Evolutionary conservation across 2,113 vertebrate species (phyloP).

Genomic region (Pelmatolapia mariae): DNA sequence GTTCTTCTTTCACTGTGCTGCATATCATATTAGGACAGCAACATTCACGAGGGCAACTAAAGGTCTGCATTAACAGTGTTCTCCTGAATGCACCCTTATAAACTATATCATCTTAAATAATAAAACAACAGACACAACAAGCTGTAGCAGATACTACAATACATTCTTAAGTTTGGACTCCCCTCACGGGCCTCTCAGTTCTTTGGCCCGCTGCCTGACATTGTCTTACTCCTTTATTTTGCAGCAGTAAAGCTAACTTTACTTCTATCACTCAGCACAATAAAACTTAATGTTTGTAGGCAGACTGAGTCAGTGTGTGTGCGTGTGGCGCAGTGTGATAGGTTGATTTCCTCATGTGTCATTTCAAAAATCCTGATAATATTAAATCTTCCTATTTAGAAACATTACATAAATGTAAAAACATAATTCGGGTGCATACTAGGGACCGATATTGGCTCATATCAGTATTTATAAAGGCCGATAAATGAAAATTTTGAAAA

Average conservation of each 20-base stretch:
- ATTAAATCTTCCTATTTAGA: neutral
- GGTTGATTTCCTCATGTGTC: neutral
- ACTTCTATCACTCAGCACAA: neutral
- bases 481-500: neutral
- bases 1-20: neutral
- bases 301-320: neutral
- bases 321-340: neutral
- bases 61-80: neutral
- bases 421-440: rapidly evolving
- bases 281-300: neutral
- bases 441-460: neutral
- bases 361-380: neutral
- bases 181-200: neutral
- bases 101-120: neutral
- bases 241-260: neutral
- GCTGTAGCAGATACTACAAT: neutral
- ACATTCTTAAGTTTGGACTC: neutral
- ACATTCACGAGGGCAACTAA: neutral
- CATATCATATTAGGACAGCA: neutral
- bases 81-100: neutral
- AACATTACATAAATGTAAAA: neutral
- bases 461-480: neutral
- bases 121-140: neutral
- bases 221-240: neutral
- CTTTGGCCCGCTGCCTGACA: neutral